Evolutionary conservation across 2,797 vertebrate species (phyloP).

Genomic region (Dicrostonyx torquatus): DNA sequence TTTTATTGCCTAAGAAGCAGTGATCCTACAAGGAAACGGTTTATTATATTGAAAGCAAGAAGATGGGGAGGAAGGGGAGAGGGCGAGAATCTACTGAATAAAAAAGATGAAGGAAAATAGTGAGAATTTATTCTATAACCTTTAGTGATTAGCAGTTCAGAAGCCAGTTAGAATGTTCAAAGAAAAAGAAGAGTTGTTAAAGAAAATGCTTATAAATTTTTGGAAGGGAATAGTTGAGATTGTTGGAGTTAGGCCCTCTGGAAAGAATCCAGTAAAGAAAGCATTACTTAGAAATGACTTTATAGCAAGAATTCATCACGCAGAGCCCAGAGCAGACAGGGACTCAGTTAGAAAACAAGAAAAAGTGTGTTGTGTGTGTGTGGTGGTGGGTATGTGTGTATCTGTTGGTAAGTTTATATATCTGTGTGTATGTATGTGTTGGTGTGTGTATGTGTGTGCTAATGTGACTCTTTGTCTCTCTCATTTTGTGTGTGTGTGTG

Average conservation of each 20-base stretch:
- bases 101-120: not conserved
- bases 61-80: not conserved
- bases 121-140: not conserved
- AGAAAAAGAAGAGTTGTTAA: slow-evolving; percentile 56
- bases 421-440: not conserved
- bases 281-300: slow-evolving; percentile 48
- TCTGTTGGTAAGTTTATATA: not conserved
- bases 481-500: not conserved
- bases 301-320: slow-evolving; percentile 15
- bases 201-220: slow-evolving; percentile 53
- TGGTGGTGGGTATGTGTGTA: not conserved
- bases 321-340: not conserved
- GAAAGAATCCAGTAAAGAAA: slow-evolving; percentile 52
- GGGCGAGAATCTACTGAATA: not conserved
- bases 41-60: slow-evolving; percentile 65
- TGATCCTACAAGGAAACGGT: slow-evolving; percentile 62
- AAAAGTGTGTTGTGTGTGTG: not conserved
- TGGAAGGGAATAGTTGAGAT: slow-evolving; percentile 48
- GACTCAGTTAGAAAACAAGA: slow-evolving; percentile 16
- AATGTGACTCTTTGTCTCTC: not conserved
- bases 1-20: slow-evolving; percentile 65
- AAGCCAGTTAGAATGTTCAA: slow-evolving; percentile 5
- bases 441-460: not conserved
- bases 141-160: slow-evolving; percentile 43
- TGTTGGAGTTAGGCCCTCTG: slow-evolving; percentile 64